A percentile compares a stretch with the other conserved stretches of the same genome.
These are phyloP conservation scores for Montipora cactus DNA, from an alignment of 64 coral and sea anemone species.

Conservation along the genomic window DNA sequence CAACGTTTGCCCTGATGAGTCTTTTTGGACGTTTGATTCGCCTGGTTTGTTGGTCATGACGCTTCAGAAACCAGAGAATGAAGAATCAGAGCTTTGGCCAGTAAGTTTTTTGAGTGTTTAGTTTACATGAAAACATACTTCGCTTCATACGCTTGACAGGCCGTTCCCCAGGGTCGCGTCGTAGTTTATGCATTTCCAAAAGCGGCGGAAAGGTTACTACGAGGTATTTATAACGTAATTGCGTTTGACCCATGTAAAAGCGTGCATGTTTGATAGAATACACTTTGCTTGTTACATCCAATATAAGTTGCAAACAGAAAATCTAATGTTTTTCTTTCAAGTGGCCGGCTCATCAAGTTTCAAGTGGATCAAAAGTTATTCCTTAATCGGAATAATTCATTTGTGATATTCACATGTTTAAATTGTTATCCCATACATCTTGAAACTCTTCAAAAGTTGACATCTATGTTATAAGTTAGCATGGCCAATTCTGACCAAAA, in stretches of 20 bases:
- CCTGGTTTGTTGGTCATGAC: conserved; percentile 89
- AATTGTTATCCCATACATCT: conserved; percentile 1
- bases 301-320: conserved; percentile 44
- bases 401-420: conserved; percentile 30
- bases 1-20: conserved; percentile 79
- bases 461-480: neutral
- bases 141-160: neutral
- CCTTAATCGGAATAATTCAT: conserved; percentile 12
- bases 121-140: neutral
- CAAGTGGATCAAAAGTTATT: conserved; percentile 50
- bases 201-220: conserved; percentile 1
- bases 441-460: neutral
- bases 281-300: conserved; percentile 33
- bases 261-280: conserved; percentile 29
- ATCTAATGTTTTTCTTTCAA: conserved; percentile 40
- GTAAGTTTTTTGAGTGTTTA: conserved; percentile 57
- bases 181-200: neutral
- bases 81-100: conserved; percentile 81
- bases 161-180: neutral
- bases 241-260: neutral
- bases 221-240: conserved; percentile 46
- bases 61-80: conserved; percentile 76
- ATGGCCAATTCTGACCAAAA: neutral
- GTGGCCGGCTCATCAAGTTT: conserved; percentile 31
- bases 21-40: conserved; percentile 92